A percentile compares a stretch with the other conserved stretches of the same genome.
phyloP scores from a whole-genome alignment of 2,113 vertebrate species.

The Austrofundulus limnaeus region DNA sequence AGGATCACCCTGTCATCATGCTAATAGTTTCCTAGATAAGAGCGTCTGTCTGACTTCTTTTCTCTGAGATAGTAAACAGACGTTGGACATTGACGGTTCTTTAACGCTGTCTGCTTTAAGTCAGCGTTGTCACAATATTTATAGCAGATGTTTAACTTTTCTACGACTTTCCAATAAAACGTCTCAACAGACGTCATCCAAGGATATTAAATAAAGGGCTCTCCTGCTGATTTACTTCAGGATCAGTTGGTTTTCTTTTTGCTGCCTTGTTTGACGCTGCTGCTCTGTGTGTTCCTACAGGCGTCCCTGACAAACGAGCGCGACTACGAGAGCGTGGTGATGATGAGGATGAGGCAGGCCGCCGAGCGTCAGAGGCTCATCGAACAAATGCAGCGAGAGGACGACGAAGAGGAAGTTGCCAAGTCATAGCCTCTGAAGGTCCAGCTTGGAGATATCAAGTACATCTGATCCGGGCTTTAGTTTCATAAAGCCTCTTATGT shows the following conservation, averaged over 20 bases:
- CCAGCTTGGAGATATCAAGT: conserved; percentile 1
- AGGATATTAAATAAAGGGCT: neutral
- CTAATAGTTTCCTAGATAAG: conserved; percentile 42
- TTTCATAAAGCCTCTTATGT: conserved; percentile 58
- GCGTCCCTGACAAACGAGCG: conserved; percentile 82
- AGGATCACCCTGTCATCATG: conserved; percentile 26
- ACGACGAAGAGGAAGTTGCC: conserved; percentile 75
- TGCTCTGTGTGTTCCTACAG: conserved; percentile 65
- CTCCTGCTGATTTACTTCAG: neutral
- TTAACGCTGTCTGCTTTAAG: conserved; percentile 20
- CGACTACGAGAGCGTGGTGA: conserved; percentile 94
- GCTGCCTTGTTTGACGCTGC: neutral
- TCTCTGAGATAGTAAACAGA: conserved; percentile 58
- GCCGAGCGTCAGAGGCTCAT: conserved; percentile 93
- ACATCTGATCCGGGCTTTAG: conserved; percentile 46
- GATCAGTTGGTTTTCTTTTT: neutral
- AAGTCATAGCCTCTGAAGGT: conserved; percentile 55
- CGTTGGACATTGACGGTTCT: conserved; percentile 25
- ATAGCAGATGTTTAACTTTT: conserved; percentile 16
- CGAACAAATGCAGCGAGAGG: conserved; percentile 87
- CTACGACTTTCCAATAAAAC: neutral
- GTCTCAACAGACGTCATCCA: neutral
- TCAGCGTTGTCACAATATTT: conserved; percentile 18
- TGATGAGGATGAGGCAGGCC: conserved; percentile 96
- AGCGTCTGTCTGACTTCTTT: conserved; percentile 26